phyloP scores from a whole-genome alignment of 1,140 invertebrate genomes.

The Episyrphus balteatus region DNA sequence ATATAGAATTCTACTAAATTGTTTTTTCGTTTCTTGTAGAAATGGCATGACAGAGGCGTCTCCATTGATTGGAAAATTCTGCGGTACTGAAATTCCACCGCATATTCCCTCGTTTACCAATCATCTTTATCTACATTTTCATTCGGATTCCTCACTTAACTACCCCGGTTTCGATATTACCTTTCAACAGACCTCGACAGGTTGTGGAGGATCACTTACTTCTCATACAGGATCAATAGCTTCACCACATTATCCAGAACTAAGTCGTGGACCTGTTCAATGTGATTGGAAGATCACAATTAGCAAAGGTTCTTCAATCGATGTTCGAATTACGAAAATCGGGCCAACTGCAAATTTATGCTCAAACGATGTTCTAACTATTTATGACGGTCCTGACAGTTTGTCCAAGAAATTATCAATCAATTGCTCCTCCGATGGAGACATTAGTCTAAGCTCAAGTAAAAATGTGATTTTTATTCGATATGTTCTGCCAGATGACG shows the following conservation, averaged over 20 bases:
- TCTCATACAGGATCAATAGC: conserved; percentile 54
- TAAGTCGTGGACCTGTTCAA: conserved; percentile 52
- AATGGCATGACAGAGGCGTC: conserved; percentile 44
- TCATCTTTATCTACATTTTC: conserved; percentile 57
- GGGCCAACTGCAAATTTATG: conserved; percentile 45
- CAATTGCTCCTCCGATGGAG: conserved; percentile 8
- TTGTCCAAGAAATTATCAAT: conserved; percentile 6
- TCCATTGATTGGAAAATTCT: conserved; percentile 57
- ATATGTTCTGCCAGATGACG: conserved; percentile 11
- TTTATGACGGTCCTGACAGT: conserved; percentile 20
- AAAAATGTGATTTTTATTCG: conserved; percentile 20
- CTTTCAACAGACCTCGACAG: conserved; percentile 52
- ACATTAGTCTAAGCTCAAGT: conserved; percentile 8
- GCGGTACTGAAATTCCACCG: conserved; percentile 45
- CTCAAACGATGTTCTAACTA: conserved; percentile 44
- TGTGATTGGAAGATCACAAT: conserved; percentile 73
- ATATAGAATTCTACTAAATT: too few species aligned
- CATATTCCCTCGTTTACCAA: conserved; percentile 58
- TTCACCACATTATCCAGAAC: conserved; percentile 68
- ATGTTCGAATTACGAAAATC: conserved; percentile 45
- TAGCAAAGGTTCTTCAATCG: conserved; percentile 54
- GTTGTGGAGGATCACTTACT: conserved; percentile 69
- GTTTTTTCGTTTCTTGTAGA: conserved; percentile 5
- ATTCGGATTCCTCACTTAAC: conserved; percentile 43
- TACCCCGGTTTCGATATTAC: conserved; percentile 48